These are phyloP conservation scores for Cephonodes hylas DNA, from an alignment of 2,888 invertebrate genomes.

Conservation along the genomic window DNA sequence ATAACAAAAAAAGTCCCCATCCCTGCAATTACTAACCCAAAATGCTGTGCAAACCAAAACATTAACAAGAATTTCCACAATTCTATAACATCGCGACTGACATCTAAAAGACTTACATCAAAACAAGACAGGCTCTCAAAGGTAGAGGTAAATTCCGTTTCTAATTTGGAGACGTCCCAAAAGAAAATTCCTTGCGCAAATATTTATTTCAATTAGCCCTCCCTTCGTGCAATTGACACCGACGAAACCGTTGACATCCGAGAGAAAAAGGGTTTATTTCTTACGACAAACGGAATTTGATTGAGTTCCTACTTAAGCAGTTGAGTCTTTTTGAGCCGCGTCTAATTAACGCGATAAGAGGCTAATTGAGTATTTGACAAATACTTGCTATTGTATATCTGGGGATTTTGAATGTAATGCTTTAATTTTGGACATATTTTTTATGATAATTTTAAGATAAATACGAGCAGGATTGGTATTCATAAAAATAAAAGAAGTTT, in stretches of 20 bases:
- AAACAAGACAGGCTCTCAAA: conserved; percentile 24
- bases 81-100: background rate
- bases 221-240: conserved; percentile 63
- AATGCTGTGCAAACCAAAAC: background rate
- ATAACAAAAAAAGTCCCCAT: background rate
- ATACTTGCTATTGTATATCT: background rate
- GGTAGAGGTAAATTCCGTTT: conserved; percentile 32
- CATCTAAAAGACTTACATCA: conserved; percentile 7
- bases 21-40: background rate
- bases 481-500: too few species aligned
- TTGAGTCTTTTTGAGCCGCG: conserved; percentile 56
- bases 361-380: conserved; percentile 50
- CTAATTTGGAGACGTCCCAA: conserved; percentile 49
- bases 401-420: background rate
- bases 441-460: background rate
- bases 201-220: conserved; percentile 74
- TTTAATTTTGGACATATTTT: background rate
- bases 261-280: conserved; percentile 64
- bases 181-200: conserved; percentile 67
- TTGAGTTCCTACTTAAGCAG: conserved; percentile 58
- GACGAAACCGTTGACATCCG: conserved; percentile 64
- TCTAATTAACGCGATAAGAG: conserved; percentile 60
- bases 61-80: background rate
- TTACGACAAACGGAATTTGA: conserved; percentile 51
- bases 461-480: too few species aligned